phyloP scores from a whole-genome alignment of 2,797 vertebrate species.

The Phataginus tetradactyla region DNA sequence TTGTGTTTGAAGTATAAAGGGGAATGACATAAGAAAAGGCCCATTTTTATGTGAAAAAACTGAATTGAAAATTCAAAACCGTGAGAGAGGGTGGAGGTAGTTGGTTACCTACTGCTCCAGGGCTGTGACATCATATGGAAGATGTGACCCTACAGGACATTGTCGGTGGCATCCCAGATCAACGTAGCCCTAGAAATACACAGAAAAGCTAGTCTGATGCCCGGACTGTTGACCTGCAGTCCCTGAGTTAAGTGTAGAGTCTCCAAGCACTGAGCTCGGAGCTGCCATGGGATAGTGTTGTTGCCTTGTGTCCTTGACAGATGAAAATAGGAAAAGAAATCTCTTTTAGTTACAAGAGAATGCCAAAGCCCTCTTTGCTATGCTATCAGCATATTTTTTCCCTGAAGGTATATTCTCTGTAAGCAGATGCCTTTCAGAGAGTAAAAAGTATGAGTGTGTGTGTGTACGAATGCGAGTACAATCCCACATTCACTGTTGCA shows the following conservation, averaged over 20 bases:
- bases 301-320: not conserved
- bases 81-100: not conserved
- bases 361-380: not conserved
- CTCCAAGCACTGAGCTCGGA: not conserved
- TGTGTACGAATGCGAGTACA: accelerated
- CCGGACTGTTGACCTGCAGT: not conserved
- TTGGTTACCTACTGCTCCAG: not conserved
- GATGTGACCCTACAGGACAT: not conserved
- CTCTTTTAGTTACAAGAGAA: not conserved
- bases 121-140: not conserved
- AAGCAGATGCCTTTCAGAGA: not conserved
- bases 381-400: not conserved
- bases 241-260: not conserved
- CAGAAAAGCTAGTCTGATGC: not conserved
- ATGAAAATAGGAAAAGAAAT: not conserved
- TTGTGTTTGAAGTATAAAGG: not conserved
- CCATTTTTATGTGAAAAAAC: not conserved
- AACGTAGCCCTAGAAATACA: not conserved
- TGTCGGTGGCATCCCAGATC: not conserved
- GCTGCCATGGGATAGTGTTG: not conserved
- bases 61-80: not conserved
- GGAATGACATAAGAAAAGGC: not conserved
- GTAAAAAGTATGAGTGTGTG: not conserved
- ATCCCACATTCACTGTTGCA: not conserved
- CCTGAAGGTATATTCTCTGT: not conserved